Evolutionary conservation across 2,888 invertebrate species (phyloP).

Genomic region (Deroplatys truncata): DNA sequence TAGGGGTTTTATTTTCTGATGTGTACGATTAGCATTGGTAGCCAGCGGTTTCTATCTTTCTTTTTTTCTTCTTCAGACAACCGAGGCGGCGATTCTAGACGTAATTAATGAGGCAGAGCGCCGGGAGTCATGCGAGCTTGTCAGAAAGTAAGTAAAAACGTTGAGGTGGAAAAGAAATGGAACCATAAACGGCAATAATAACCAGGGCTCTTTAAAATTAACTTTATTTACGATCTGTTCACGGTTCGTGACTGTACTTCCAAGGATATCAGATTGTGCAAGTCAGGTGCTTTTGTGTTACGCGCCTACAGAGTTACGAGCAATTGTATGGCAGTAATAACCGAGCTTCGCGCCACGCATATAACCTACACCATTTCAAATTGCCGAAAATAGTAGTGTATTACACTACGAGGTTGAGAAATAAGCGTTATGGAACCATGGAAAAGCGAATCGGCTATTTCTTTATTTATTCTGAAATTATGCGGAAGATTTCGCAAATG

Average conservation of each 20-base stretch:
- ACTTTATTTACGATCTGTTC: neutral
- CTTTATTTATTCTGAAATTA: too few species aligned
- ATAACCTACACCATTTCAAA: too few species aligned
- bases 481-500: too few species aligned
- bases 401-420: too few species aligned
- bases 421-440: too few species aligned
- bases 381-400: too few species aligned
- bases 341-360: too few species aligned
- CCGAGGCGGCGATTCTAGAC: neutral
- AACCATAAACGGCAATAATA: neutral
- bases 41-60: neutral
- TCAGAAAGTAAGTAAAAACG: neutral
- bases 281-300: neutral
- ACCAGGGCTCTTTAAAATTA: neutral
- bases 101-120: neutral
- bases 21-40: neutral
- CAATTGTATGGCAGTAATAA: too few species aligned
- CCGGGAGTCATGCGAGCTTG: neutral
- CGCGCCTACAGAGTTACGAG: too few species aligned
- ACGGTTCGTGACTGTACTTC: neutral
- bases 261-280: neutral
- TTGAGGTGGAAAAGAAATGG: neutral
- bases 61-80: too few species aligned
- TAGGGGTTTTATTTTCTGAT: neutral
- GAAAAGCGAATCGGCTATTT: too few species aligned